phyloP scores from a whole-genome alignment of 2,113 vertebrate species.

The Passer domesticus region DNA sequence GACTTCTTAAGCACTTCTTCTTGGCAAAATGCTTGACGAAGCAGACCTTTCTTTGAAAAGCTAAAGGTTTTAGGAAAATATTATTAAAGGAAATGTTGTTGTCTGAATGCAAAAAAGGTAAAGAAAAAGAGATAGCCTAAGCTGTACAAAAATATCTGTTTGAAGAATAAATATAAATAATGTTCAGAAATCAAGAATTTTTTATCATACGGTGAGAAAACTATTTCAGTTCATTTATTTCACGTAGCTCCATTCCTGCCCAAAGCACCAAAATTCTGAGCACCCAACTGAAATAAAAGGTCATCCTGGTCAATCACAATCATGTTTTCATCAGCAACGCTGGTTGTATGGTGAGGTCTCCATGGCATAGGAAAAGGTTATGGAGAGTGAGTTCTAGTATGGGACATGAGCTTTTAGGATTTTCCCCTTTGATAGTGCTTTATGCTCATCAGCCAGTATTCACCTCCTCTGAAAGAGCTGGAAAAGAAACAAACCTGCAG shows the following conservation, averaged over 20 bases:
- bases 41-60: not conserved
- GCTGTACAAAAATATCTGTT: not conserved
- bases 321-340: not conserved
- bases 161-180: not conserved
- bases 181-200: not conserved
- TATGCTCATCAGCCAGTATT: not conserved
- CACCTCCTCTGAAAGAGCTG: not conserved
- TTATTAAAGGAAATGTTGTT: not conserved
- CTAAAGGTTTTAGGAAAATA: not conserved
- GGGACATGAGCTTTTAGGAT: not conserved
- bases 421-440: not conserved
- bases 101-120: not conserved
- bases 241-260: not conserved
- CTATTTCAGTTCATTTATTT: not conserved
- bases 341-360: not conserved
- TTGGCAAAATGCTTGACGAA: not conserved
- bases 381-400: not conserved
- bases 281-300: not conserved
- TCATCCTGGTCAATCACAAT: not conserved
- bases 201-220: not conserved
- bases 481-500: not conserved
- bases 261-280: not conserved
- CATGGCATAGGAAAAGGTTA: rapidly evolving
- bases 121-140: not conserved
- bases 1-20: not conserved